Evolutionary conservation across 2,113 vertebrate species (phyloP), one percentile per base, ranked within the genome.

Genomic region (Misgurnus anguillicaudatus): DNA sequence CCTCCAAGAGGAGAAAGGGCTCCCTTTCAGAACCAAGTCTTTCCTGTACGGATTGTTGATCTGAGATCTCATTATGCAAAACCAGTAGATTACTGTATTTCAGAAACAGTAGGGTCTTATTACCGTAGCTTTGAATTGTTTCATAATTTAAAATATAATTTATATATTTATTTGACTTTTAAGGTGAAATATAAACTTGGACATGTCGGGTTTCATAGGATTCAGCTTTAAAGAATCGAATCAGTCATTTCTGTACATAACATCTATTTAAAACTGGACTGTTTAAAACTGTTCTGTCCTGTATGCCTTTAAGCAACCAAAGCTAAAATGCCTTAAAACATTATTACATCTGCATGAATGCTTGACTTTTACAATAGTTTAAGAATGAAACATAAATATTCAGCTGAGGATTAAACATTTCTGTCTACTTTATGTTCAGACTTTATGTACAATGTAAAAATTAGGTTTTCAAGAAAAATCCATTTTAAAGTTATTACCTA

Each of bases 261-360:
- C 10, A 3, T 87, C 86, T 84, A 85, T 85, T 31, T 31, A 31
- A 31, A 31, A 31, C 24, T 31, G 24, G n/a, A n/a, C n/a, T n/a
- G n/a, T n/a, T n/a, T 48, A 48, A 48, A 51, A 51, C 47, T 16
- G 5, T 55, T 55, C 2, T 42, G 38, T 80, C 83, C 39, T n/a
- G 83, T 79, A 79, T 86, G 82, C 80, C 82, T 84, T 86, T 84
- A 77, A 86, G 64, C 73, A 86, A 84, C 88, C 85, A 88, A 91
- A 89, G 83, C 89, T 55, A 80, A 10, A 39, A 87, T 75, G 84
- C 88, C 88, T 90, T 90, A 87, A 73, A 39, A 16, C 9, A 53
- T 16, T 24, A 58, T 10, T 14, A 51, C 53, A 60, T 60, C 57
- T 24, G 53, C 51, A 72, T 41, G 53, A 55, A 58, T 72, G 31